phyloP scores from a whole-genome alignment of 2,888 invertebrate genomes.

The Coleophora flavipennella region DNA sequence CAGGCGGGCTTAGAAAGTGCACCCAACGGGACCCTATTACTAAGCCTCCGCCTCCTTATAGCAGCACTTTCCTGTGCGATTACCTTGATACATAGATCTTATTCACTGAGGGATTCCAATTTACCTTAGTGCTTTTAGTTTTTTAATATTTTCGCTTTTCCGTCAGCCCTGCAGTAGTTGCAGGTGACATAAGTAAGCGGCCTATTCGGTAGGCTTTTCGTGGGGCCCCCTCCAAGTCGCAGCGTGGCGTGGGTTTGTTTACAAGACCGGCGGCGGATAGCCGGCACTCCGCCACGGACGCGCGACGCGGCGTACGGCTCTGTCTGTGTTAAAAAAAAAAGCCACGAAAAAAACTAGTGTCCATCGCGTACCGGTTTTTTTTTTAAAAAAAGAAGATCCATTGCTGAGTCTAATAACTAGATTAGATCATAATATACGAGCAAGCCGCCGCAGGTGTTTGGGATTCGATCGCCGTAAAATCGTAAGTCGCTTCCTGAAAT shows the following conservation, averaged over 20 bases:
- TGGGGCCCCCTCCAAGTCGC: slow-evolving; percentile 60
- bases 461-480: slow-evolving; percentile 34
- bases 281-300: slow-evolving; percentile 62
- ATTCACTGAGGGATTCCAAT: no score
- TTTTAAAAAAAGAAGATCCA: slow-evolving; percentile 9
- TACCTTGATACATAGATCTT: no score
- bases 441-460: slow-evolving; percentile 34
- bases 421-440: slow-evolving; percentile 25
- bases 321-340: slow-evolving; percentile 26
- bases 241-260: slow-evolving; percentile 46
- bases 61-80: no score
- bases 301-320: slow-evolving; percentile 45
- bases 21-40: no score
- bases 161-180: no score
- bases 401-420: slow-evolving; percentile 15
- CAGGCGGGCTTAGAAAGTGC: no score
- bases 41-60: no score
- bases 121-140: no score
- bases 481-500: slow-evolving; percentile 40
- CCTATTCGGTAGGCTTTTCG: slow-evolving; percentile 60
- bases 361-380: no score
- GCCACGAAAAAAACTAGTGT: slow-evolving; percentile 21
- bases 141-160: no score
- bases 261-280: slow-evolving; percentile 55
- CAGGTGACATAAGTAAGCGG: slow-evolving; percentile 37